Conservation (phyloP, 2,888 invertebrate genomes). For the Ganaspis brasiliensis region DNA sequence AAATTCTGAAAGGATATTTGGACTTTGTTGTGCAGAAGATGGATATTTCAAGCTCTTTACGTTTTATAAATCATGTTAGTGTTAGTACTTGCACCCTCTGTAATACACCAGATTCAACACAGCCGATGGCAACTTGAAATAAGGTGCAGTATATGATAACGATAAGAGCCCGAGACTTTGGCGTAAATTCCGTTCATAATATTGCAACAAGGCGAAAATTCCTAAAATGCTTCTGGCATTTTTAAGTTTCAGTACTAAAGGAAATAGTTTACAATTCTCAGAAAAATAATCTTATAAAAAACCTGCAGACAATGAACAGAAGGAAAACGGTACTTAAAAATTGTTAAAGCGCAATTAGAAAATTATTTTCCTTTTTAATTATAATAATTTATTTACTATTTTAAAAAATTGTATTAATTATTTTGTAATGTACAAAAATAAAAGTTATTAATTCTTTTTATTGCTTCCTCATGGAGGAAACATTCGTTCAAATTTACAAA, state of each 20-base stretch:
- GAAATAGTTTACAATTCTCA: not conserved
- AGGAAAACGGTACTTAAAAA: too few species aligned
- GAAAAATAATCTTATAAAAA: not conserved
- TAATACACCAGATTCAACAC: constrained; percentile 8
- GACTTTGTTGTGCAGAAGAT: constrained; percentile 2
- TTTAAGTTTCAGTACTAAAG: not conserved
- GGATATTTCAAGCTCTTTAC: constrained; percentile 16
- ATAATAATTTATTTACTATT: too few species aligned
- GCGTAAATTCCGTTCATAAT: constrained; percentile 8
- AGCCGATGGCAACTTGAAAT: constrained; percentile 9
- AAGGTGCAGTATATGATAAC: not conserved
- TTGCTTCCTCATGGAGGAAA: too few species aligned
- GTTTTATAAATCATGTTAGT: constrained; percentile 17
- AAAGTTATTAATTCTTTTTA: too few species aligned
- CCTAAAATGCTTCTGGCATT: not conserved
- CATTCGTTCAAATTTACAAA: too few species aligned
- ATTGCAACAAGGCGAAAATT: not conserved
- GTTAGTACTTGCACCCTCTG: not conserved
- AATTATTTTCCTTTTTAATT: too few species aligned
- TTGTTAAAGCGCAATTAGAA: too few species aligned
- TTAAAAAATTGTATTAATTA: too few species aligned
- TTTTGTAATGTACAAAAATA: too few species aligned
- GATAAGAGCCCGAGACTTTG: constrained; percentile 7
- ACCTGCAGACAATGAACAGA: too few species aligned
- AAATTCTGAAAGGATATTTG: constrained; percentile 7